Conservation (phyloP, 2,797 vertebrate genomes). For the Serranus cabrilla region DNA sequence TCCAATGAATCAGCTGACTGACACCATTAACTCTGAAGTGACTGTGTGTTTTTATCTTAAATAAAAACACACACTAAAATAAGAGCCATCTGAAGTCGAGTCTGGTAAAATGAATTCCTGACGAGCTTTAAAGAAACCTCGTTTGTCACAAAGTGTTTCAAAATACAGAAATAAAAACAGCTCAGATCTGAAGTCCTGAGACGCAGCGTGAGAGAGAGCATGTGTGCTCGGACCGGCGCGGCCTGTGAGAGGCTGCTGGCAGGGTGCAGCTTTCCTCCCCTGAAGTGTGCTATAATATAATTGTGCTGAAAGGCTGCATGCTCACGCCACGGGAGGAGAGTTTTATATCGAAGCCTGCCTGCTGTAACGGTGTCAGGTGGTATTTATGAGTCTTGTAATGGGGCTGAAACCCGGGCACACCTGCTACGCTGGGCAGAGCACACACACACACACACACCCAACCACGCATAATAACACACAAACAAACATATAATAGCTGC, state of each 20-base stretch:
- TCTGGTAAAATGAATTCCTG: neutral
- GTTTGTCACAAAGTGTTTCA: conserved; percentile 12
- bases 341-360: conserved; percentile 71
- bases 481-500: neutral
- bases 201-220: conserved; percentile 20
- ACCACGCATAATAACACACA: neutral
- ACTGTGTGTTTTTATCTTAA: too few species aligned
- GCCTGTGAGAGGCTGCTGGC: conserved; percentile 38
- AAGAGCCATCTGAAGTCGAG: neutral
- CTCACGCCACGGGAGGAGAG: conserved; percentile 62
- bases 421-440: conserved; percentile 56
- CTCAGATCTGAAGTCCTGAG: conserved; percentile 10
- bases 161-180: conserved; percentile 24
- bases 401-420: conserved; percentile 69
- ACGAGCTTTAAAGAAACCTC: conserved; percentile 26
- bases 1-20: too few species aligned
- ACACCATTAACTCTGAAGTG: too few species aligned
- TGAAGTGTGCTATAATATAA: conserved; percentile 64
- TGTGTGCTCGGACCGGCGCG: conserved; percentile 8
- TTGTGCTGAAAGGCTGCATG: conserved; percentile 67
- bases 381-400: conserved; percentile 80
- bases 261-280: conserved; percentile 51
- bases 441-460: conserved; percentile 4
- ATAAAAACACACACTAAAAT: too few species aligned
- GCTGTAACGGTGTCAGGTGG: conserved; percentile 76